Conservation (phyloP, 2,888 invertebrate genomes). For the Epirrhoe tristata region DNA sequence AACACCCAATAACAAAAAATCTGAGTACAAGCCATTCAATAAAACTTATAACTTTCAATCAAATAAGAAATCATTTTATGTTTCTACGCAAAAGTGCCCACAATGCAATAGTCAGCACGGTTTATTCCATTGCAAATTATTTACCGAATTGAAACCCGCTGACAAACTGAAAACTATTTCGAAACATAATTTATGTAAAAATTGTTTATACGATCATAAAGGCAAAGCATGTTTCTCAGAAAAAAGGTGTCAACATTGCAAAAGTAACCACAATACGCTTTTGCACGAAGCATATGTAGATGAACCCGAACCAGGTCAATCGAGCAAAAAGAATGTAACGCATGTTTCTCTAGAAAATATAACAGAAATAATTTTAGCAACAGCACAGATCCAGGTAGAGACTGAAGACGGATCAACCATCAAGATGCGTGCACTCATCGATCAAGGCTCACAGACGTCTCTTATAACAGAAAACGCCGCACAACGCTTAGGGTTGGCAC, state of each 20-base stretch:
- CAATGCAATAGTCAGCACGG: constrained; percentile 5
- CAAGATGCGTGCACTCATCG: neutral
- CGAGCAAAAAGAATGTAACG: neutral
- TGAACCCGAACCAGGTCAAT: neutral
- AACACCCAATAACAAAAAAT: no score
- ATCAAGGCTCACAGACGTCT: constrained; percentile 8
- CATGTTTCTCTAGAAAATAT: neutral
- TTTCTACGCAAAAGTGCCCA: constrained; percentile 4
- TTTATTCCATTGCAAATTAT: constrained; percentile 3
- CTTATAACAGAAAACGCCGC: constrained; percentile 6
- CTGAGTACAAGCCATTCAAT: neutral
- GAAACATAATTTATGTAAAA: constrained; percentile 2
- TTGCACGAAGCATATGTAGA: neutral
- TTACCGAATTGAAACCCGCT: constrained; percentile 3
- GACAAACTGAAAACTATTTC: neutral
- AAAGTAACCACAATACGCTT: no score
- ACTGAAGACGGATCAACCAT: neutral
- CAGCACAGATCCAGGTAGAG: constrained; percentile 2
- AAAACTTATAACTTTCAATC: no score
- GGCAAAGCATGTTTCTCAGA: no score
- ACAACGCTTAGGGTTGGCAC: neutral
- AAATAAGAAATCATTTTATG: constrained; percentile 3
- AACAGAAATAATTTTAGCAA: neutral
- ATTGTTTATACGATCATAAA: no score
- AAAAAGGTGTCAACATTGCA: no score